Conservation (phyloP, 1,140 invertebrate species). For the Anastatus disparis region DNA sequence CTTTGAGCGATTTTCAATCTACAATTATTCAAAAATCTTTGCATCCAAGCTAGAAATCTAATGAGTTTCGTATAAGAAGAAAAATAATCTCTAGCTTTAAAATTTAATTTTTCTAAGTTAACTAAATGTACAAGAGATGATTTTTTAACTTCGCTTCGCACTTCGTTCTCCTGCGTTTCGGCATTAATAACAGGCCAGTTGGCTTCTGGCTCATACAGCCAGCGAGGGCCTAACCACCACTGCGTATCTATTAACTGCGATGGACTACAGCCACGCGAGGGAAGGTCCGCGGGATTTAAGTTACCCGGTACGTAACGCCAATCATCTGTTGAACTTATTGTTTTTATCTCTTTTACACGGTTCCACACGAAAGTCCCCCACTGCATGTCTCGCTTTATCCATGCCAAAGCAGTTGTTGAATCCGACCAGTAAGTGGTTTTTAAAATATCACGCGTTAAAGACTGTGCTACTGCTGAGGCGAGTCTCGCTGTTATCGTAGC, state of each 20-base stretch:
- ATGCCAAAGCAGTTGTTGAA: neutral
- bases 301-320: neutral
- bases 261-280: constrained; percentile 54
- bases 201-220: constrained; percentile 41
- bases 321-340: neutral
- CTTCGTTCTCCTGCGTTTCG: constrained; percentile 27
- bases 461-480: no score
- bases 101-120: neutral
- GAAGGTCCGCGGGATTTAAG: constrained; percentile 43
- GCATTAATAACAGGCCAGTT: constrained; percentile 38
- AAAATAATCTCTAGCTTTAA: no score
- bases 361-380: neutral
- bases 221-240: constrained; percentile 59
- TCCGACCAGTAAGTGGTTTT: neutral
- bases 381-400: no score
- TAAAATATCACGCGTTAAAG: neutral
- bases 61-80: neutral
- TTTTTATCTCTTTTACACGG: neutral
- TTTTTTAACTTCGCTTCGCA: constrained; percentile 22
- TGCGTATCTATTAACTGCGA: constrained; percentile 48
- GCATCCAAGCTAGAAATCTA: neutral
- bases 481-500: neutral
- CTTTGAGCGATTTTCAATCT: neutral
- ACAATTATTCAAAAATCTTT: neutral
- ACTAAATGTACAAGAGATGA: neutral